Evolutionary conservation across 23 tunicate genomes (phyloP), one percentile per base, ranked within the genome.

Genomic region (Trididemnum nubilum): DNA sequence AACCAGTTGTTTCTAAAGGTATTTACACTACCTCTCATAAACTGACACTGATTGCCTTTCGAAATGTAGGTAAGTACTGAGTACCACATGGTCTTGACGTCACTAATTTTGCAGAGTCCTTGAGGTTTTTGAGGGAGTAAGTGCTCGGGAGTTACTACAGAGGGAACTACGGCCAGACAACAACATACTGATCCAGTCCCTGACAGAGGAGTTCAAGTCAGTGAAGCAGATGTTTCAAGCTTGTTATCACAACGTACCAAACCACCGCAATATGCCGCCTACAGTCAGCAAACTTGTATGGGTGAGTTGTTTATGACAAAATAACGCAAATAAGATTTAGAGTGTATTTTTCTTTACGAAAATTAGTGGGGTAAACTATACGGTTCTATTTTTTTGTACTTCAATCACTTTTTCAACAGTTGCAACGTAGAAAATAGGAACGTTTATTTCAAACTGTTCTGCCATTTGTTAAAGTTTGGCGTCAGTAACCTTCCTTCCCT

Each of bases 71-170:
- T n/a, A n/a, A n/a, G n/a, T n/a, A n/a, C n/a, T n/a, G n/a, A n/a
- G n/a, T n/a, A n/a, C n/a, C n/a, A n/a, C n/a, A n/a, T n/a, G n/a
- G n/a, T n/a, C n/a, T n/a, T n/a, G n/a, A n/a, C n/a, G n/a, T 44
- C 54, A 15, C 15, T 61, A 12, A 21, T 61, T 61, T 61, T 61
- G 18, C 86, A 93, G 98, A 54, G 87, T 93, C 18, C 61, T 93
- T 73, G 93, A 93, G 57, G 92, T 87, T 25, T 93, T 93, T 65
- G 98, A 93, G 40, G 98, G 98, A 35, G 80, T 93, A 59, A 88
- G 89, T 44, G 90, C 98, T 1, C 52, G 98, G 32, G 98, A 93
- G 54, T 64, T 88, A 1, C 87, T 93, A 49, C 98, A 93, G 64
- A 85, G 85, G 0, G 89, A 87, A 60, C 83, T 93, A 1, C 80